A percentile compares a stretch with the other conserved stretches of the same genome.
Conservation (phyloP, 2,797 vertebrate genomes). For the Propithecus perrieri region DNA sequence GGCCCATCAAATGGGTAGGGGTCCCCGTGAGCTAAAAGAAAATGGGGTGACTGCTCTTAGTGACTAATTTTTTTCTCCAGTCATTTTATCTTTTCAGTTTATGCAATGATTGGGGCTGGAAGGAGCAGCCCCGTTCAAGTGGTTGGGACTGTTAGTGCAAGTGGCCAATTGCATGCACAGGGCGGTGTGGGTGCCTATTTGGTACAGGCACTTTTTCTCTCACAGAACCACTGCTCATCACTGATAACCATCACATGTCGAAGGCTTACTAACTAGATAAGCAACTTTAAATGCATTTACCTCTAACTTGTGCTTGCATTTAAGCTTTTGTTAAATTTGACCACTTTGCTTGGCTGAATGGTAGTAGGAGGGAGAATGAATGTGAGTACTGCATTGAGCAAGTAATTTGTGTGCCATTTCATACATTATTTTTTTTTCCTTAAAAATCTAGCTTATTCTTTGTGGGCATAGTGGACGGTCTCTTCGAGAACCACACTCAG, state of each 20-base stretch:
- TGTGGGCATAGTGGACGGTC: neutral
- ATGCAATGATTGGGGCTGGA: neutral
- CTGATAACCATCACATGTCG: neutral
- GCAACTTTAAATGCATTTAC: neutral
- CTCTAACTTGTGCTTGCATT: neutral
- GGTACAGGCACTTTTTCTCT: neutral
- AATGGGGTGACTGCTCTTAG: neutral
- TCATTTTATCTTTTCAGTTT: neutral
- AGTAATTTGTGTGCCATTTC: neutral
- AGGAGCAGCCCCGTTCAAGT: neutral
- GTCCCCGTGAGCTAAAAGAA: constrained; percentile 91
- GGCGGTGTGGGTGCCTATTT: neutral
- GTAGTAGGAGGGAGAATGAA: neutral
- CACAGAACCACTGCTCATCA: neutral
- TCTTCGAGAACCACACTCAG: neutral
- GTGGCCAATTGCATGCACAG: neutral
- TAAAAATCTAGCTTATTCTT: neutral
- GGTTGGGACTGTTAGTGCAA: too few relatives aligned
- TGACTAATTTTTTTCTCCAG: neutral
- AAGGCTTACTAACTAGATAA: neutral
- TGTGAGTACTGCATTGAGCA: neutral
- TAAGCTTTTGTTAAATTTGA: neutral
- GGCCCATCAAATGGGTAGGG: constrained; percentile 89
- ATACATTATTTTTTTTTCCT: neutral
- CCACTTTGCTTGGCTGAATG: neutral